Conservation (phyloP, 2,113 vertebrate genomes). For the Ardeotis arabs region DNA sequence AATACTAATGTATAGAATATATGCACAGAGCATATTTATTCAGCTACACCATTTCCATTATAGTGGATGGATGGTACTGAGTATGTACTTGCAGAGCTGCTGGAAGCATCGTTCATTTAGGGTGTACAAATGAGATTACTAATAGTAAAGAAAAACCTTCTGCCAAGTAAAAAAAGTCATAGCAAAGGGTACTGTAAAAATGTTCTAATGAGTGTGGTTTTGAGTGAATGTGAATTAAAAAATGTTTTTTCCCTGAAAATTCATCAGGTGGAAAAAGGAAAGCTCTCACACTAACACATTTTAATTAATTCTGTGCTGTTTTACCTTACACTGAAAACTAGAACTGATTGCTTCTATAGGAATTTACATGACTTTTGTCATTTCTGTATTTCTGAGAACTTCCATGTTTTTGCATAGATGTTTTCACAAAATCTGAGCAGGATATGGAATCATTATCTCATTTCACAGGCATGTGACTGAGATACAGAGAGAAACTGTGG, state of each 20-base stretch:
- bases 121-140: neutral
- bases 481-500: neutral
- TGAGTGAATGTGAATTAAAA: constrained; percentile 5
- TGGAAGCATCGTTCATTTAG: neutral
- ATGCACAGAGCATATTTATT: neutral
- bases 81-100: neutral
- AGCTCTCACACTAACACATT: neutral
- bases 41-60: neutral
- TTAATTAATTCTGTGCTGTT: constrained; percentile 2
- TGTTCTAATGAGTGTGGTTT: neutral
- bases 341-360: neutral
- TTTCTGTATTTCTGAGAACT: neutral
- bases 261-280: neutral
- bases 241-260: neutral
- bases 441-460: neutral
- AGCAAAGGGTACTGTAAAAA: neutral
- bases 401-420: neutral
- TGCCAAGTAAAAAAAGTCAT: neutral
- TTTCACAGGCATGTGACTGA: neutral
- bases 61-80: neutral
- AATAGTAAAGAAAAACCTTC: neutral
- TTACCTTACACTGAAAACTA: neutral
- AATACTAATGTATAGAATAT: neutral
- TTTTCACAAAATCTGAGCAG: neutral
- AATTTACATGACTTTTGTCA: neutral